Conservation (phyloP, 1,140 invertebrate species). For the Latrodectus geometricus region DNA sequence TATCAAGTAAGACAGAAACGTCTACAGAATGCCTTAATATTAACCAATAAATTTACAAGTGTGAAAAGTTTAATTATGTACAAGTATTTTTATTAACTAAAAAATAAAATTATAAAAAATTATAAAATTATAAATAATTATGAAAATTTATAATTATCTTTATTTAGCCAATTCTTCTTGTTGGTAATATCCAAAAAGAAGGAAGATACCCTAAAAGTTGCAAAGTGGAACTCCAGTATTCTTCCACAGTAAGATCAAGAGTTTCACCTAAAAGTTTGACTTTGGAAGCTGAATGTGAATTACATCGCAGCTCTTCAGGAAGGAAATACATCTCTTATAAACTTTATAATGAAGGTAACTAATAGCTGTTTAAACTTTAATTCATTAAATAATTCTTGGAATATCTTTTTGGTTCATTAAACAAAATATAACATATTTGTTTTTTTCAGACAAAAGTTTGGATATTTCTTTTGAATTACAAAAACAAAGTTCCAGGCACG, state of each 20-base stretch:
- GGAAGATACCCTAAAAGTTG: not conserved
- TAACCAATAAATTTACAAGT: too few species aligned
- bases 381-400: not conserved
- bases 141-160: not conserved
- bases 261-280: not conserved
- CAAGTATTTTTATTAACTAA: too few species aligned
- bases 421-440: not conserved
- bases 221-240: constrained; percentile 4
- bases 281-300: not conserved
- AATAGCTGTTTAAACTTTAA: not conserved
- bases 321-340: constrained; percentile 4
- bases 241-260: not conserved
- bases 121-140: too few species aligned
- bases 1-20: too few species aligned
- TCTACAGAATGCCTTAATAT: too few species aligned
- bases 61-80: too few species aligned
- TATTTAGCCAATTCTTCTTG: constrained; percentile 17
- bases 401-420: not conserved
- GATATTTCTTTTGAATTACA: constrained; percentile 11
- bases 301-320: not conserved
- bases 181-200: not conserved
- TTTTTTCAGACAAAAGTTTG: constrained; percentile 27
- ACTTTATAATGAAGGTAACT: constrained; percentile 23
- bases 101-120: too few species aligned
- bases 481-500: not conserved